These are phyloP conservation scores for Ochotona curzoniae DNA, from an alignment of 2,113 vertebrate species.

Conservation along the genomic window DNA sequence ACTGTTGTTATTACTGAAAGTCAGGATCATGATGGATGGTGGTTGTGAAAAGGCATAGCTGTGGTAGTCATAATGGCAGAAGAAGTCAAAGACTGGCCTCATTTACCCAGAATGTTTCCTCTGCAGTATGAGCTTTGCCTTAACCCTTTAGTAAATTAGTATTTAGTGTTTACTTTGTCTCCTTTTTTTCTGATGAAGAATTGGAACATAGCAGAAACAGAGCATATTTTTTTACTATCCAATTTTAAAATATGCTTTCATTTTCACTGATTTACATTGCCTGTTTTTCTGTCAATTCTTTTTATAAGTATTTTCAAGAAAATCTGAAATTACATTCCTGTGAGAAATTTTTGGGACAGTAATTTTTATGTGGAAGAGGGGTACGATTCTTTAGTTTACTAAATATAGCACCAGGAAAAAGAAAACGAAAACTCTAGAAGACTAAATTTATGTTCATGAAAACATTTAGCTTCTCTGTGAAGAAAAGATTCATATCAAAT, in stretches of 20 bases:
- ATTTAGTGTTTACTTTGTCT: neutral
- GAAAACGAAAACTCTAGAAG: conserved; percentile 9
- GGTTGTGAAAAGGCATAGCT: conserved; percentile 4
- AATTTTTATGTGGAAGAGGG: conserved; percentile 47
- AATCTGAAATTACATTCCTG: conserved; percentile 27
- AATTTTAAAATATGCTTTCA: neutral
- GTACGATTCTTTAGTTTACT: conserved; percentile 43
- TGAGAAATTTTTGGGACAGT: neutral
- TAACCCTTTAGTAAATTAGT: neutral
- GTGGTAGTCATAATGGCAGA: neutral
- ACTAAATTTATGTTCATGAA: conserved; percentile 42
- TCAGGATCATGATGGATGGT: neutral
- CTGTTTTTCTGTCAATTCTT: neutral
- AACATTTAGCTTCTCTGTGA: neutral
- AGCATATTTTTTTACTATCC: neutral
- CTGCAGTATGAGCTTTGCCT: neutral
- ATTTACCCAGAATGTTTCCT: neutral
- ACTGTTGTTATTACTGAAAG: neutral
- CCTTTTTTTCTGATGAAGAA: neutral
- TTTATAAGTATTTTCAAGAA: conserved; percentile 44
- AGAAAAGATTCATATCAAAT: neutral
- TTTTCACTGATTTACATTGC: neutral
- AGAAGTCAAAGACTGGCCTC: neutral
- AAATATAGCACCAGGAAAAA: conserved; percentile 21
- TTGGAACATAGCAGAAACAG: neutral